Evolutionary conservation across 2,113 vertebrate genomes (phyloP), one percentile per base, ranked within the genome.

Genomic region (Carollia perspicillata): DNA sequence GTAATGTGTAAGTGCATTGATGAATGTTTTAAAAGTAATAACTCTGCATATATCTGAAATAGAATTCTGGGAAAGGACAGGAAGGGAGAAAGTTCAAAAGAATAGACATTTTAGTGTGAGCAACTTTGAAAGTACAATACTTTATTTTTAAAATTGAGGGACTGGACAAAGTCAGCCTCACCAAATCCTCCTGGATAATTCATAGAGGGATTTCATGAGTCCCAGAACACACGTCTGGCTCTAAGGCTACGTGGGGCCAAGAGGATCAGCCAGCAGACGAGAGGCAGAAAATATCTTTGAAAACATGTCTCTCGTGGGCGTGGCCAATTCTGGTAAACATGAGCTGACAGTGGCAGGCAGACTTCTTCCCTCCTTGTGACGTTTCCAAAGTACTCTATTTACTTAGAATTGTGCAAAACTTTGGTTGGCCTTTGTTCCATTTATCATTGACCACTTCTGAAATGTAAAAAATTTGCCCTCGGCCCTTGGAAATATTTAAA

Each of bases 241-340:
- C 72, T 60, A 79, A 74, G 72, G 68, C 30, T 40, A 10, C 13
- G 13, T 1, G 53, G 69, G 20, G 44, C 84, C 89, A 84, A 53
- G 44, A 77, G 47, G 55, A 71, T 44, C 71, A 77, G 53, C 78
- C 53, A 79, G 47, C 78, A 94, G 55, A 77, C 37, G 47, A 79
- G 71, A 96, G 3, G 72, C 53, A 80, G 47, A 92, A 79, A 89
- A 79, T 78, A 35, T 1, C 79, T 89, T 94, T 84, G 81, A 90
- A 96, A 80, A 81, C 9, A 9, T 44, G 66, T 80, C 68, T 89
- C 23, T 68, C 23, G 10, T 69, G 30, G 35, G 30, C 49, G 1
- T 17, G 75, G 40, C 17, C 65, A 14, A 74, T 40, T 69, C n/a
- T 75, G 2, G 30, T 47, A 69, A 75, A 68, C 49, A 44, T 12